A percentile compares a stretch with the other conserved stretches of the same genome.
phyloP scores from a whole-genome alignment of 2,797 vertebrate species.

The Bucorvus abyssinicus region DNA sequence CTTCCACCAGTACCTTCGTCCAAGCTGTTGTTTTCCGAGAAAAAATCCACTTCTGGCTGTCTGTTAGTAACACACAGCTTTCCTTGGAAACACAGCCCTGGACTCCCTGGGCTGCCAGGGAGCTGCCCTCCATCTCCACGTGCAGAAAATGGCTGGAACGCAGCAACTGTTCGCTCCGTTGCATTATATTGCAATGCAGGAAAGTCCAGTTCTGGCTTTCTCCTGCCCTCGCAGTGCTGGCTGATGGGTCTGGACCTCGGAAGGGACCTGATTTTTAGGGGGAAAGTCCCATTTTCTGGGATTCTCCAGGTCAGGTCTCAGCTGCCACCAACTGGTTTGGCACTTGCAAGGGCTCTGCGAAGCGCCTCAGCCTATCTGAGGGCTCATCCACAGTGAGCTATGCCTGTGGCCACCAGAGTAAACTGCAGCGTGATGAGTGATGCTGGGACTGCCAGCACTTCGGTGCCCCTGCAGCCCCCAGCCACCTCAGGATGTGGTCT shows the following conservation, averaged over 20 bases:
- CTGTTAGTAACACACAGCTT: background rate
- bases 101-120: background rate
- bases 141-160: accelerated
- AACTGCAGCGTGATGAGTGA: accelerated
- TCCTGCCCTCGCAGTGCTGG: background rate
- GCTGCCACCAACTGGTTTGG: background rate
- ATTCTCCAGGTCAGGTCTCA: background rate
- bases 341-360: background rate
- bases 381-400: accelerated
- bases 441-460: accelerated
- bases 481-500: background rate
- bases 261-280: background rate
- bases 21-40: background rate
- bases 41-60: background rate
- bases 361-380: background rate
- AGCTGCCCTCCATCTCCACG: background rate
- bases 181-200: background rate
- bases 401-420: accelerated
- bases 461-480: background rate
- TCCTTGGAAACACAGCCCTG: background rate
- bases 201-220: background rate
- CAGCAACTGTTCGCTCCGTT: accelerated
- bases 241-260: background rate
- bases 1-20: background rate
- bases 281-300: background rate